phyloP scores from a whole-genome alignment of 2,797 vertebrate genomes.

The Falco berigora region DNA sequence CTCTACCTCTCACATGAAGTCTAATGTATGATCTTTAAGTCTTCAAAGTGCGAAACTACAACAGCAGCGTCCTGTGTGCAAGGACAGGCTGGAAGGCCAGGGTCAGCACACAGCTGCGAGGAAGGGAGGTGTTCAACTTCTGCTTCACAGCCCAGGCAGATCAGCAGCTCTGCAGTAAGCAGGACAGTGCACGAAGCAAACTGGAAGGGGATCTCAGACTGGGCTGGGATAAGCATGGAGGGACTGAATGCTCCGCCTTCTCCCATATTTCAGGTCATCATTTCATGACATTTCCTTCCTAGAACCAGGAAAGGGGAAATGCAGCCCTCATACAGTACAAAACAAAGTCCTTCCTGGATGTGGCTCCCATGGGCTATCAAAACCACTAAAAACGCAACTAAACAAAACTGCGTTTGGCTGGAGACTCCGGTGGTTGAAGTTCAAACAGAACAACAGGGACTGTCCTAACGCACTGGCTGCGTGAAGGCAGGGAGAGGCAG shows the following conservation, averaged over 20 bases:
- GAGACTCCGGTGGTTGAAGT: not conserved
- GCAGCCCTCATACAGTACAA: not conserved
- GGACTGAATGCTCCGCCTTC: not conserved
- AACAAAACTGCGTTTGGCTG: not conserved
- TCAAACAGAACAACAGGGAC: not conserved
- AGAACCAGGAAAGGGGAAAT: not conserved
- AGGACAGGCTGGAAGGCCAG: not conserved
- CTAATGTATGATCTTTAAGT: not conserved
- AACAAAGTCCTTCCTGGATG: not conserved
- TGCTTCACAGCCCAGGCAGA: not conserved
- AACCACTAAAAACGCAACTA: not conserved
- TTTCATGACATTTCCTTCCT: not conserved
- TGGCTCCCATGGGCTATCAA: not conserved
- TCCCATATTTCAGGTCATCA: not conserved
- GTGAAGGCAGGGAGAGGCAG: not conserved
- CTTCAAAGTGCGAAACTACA: rapidly evolving
- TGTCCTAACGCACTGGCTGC: rapidly evolving
- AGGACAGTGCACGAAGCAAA: not conserved
- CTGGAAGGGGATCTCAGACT: not conserved
- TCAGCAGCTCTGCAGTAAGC: not conserved
- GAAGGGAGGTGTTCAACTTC: rapidly evolving
- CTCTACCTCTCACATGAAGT: not conserved
- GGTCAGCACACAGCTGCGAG: not conserved
- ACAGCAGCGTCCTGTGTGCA: not conserved
- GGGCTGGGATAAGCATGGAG: not conserved